Percentiles rank a stretch among this genome's conserved stretches.
phyloP scores from a whole-genome alignment of 2,797 vertebrate species.

The Melanotaenia nigrans region DNA sequence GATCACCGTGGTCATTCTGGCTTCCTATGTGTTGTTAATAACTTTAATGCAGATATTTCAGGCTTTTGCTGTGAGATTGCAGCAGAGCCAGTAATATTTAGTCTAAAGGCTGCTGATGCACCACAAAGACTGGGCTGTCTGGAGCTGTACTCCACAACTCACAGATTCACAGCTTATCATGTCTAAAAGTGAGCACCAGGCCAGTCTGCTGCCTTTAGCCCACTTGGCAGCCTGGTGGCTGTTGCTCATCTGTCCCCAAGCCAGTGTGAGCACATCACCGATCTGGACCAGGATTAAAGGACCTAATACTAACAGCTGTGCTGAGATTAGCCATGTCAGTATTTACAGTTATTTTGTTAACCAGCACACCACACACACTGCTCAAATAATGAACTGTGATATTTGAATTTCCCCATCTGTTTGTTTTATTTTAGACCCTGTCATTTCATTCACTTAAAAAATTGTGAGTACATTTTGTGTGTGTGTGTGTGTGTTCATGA shows the following conservation, averaged over 20 bases:
- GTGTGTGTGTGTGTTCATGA: not conserved
- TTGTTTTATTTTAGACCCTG: conserved; percentile 26
- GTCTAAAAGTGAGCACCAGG: conserved; percentile 68
- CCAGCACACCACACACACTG: conserved; percentile 53
- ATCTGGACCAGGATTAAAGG: conserved; percentile 80
- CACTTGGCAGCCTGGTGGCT: conserved; percentile 80
- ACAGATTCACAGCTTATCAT: conserved; percentile 69
- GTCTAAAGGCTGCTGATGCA: conserved; percentile 42
- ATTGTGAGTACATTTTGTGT: not conserved
- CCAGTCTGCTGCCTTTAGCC: conserved; percentile 76
- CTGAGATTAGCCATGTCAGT: conserved; percentile 80
- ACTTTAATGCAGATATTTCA: conserved; percentile 3
- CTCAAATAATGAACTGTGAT: conserved; percentile 58
- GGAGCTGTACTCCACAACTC: conserved; percentile 49
- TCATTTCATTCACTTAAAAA: conserved; percentile 1
- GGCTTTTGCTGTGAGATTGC: conserved; percentile 30
- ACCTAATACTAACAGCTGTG: conserved; percentile 82
- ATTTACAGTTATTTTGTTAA: conserved; percentile 82
- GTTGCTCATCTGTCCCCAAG: conserved; percentile 79
- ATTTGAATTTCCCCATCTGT: conserved; percentile 42
- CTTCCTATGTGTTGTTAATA: conserved; percentile 17
- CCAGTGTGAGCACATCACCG: conserved; percentile 76
- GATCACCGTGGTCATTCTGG: not conserved
- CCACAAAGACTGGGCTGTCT: conserved; percentile 46
- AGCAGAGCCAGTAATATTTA: conserved; percentile 34